Base-by-base conservation (phyloP, 2,113 vertebrate species). In the Empidonax traillii region DNA sequence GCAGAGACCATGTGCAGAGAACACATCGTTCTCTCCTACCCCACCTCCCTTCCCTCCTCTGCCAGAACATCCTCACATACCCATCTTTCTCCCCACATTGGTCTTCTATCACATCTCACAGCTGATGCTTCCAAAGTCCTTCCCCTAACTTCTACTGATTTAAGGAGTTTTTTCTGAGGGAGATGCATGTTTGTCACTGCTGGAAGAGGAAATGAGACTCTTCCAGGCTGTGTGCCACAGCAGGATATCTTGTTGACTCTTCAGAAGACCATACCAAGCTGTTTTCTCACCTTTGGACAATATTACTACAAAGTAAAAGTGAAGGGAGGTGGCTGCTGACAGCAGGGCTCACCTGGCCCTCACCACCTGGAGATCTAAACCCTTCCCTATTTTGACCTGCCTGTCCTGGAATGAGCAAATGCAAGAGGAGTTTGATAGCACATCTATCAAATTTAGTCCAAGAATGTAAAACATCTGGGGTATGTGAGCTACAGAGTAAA, bases 391-490 rank as follows among this genome's bases (percentile, higher is more conserved):
- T 87, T 92, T 35, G 61, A 62, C 68, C 65, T 43, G 25, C 39
- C 18, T 59, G 25, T 39, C 73, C 47, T 82, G 43, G 65, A 85
- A 80, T 76, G 75, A 87, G n/a, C 16, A 91, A 93, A 68, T 9
- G 9, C 56, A 88, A 58, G 74, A 80, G n/a, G 69, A 68, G 47
- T 74, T 94, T 87, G 88, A 66, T 94, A 83, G 55, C 3, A 43
- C 65, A 72, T 96, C 86, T 85, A 74, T 90, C 87, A 76, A 80
- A 87, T 90, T 89, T 77, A 87, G 94, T 33, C 85, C 90, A 96
- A 94, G 87, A 94, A 97, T 96, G 94, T 44, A 65, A 96, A 97
- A 93, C 63, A 94, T 91, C 51, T 88, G 58, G 82, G 73, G 80
- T 80, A 97, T 93, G 94, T 79, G 76, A 82, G 59, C 92, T 85